Percentiles rank a stretch among this genome's conserved stretches.
phyloP scores from a whole-genome alignment of 1,140 invertebrate species.

The Dendrolimus kikuchii region DNA sequence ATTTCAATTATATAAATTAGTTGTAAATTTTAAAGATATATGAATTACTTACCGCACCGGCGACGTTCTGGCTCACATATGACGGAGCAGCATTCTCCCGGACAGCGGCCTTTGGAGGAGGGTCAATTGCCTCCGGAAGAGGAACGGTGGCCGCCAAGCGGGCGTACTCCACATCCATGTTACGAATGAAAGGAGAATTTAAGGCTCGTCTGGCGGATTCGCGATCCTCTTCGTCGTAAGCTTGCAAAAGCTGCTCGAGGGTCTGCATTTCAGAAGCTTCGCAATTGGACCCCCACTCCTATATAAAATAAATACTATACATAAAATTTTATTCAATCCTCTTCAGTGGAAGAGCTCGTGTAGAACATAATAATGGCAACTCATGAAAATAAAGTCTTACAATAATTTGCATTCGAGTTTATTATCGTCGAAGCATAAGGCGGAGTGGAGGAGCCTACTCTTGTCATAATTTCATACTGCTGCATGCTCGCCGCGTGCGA shows the following conservation, averaged over 20 bases:
- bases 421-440: too few relatives aligned
- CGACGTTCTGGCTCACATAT: constrained; percentile 73
- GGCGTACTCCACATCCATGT: constrained; percentile 96
- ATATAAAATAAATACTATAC: constrained; percentile 16
- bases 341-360: too few relatives aligned
- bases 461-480: too few relatives aligned
- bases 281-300: constrained; percentile 87
- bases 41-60: constrained; percentile 9
- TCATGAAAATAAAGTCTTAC: too few relatives aligned
- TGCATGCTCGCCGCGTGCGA: too few relatives aligned
- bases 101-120: constrained; percentile 74
- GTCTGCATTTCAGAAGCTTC: constrained; percentile 85
- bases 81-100: constrained; percentile 81
- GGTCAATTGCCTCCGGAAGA: constrained; percentile 77
- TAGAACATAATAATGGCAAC: constrained; percentile 1
- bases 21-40: constrained; percentile 3
- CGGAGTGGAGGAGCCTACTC: too few relatives aligned
- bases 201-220: constrained; percentile 83
- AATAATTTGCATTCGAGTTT: too few relatives aligned
- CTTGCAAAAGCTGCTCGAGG: constrained; percentile 86
- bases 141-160: constrained; percentile 85
- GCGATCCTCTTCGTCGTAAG: constrained; percentile 92
- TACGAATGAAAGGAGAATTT: constrained; percentile 90
- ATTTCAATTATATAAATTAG: neutral
- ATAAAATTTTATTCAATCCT: too few relatives aligned